A percentile compares a stretch with the other conserved stretches of the same genome.
phyloP scores from a whole-genome alignment of 2,113 vertebrate species.

The Hyperopisus bebe region DNA sequence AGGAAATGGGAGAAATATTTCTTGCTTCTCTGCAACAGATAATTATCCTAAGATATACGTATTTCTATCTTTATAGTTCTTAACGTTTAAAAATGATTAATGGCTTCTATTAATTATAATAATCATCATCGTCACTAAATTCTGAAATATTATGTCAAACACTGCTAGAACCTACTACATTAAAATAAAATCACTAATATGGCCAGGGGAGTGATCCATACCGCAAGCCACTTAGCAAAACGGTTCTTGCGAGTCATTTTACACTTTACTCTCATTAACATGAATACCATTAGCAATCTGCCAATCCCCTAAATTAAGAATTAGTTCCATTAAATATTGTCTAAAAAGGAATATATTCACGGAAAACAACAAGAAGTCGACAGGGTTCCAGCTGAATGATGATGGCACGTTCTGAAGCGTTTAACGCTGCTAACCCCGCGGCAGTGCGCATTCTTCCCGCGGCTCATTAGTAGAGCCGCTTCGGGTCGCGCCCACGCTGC shows the following conservation, averaged over 20 bases:
- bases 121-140: not conserved
- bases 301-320: not conserved
- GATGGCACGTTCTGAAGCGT: not conserved
- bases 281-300: not conserved
- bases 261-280: not conserved
- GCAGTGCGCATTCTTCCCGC: conserved; percentile 15
- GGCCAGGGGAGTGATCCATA: not conserved
- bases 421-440: not conserved
- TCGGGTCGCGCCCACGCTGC: conserved; percentile 32
- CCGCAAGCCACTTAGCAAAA: not conserved
- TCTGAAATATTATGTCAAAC: not conserved
- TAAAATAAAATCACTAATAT: not conserved
- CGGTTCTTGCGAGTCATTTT: not conserved
- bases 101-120: not conserved
- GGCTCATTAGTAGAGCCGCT: not conserved
- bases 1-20: not conserved
- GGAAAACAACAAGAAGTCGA: not conserved
- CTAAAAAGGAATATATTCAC: not conserved
- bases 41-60: not conserved
- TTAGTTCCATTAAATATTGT: not conserved
- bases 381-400: not conserved
- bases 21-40: not conserved
- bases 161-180: not conserved
- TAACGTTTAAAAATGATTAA: not conserved
- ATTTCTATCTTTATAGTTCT: not conserved